Base-by-base conservation (phyloP, 2,797 vertebrate species). In the Lepidocolaptes lacrymiger region DNA sequence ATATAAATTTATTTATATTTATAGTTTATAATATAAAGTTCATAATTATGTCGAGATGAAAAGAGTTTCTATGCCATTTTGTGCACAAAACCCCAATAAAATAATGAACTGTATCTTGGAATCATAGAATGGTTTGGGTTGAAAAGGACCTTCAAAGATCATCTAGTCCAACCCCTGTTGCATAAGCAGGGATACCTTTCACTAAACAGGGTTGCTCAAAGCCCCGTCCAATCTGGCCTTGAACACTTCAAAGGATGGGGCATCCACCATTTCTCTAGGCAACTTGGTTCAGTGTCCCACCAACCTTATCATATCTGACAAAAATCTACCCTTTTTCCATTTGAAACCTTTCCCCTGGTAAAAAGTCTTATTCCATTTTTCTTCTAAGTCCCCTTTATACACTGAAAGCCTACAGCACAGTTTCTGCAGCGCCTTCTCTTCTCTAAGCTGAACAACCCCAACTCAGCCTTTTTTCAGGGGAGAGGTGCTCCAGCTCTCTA, bases 111-210 rank as follows among this genome's bases (percentile, higher is more conserved):
- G 8, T 27, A 28, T 73, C 22, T 73, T 39, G 3, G 10, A 58
- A 56, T 56, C 26, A 36, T 36, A 26, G 27, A 63, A 52, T 30
- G 10, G 2, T 58, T 82, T 75, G 8, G 3, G 5, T 44, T 66
- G 27, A 24, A 83, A 76, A 37, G 22, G 14, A 24, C 6, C 7
- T 67, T 77, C 34, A 59, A 58, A 62, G 11, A 24, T 12, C 24
- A 39, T 22, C 6, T 36, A 58, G 43, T 49, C 7, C 6, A 79
- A 16, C 0, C 1, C 1, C 4, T 0, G 0, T 51, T n/a, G 4
- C 12, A 28, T 41, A 8, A 27, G 11, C 13, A 62, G 19, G 22
- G 12, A 18, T 10, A 34, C 4, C 11, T 90, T 74, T 5, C 20
- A 32, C 17, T 14, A 34, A 22, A 55, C 2, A 12, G 27, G 5